Evolutionary conservation across 2,113 vertebrate species (phyloP).

Genomic region (Polypterus bichir): DNA sequence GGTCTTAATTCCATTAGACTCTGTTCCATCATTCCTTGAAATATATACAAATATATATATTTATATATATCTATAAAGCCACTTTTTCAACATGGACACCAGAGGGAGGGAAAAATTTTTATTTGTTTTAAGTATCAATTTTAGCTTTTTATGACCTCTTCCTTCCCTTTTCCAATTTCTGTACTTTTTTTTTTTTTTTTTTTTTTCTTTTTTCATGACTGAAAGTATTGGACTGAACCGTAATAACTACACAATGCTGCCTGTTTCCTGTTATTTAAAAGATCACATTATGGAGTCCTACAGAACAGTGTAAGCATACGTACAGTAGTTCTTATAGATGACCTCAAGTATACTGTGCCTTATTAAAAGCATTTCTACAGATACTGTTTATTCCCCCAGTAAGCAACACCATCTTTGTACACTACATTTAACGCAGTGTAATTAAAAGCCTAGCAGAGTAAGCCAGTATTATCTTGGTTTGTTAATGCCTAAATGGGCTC

Average conservation of each 20-base stretch:
- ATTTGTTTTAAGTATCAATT: slow-evolving; percentile 17
- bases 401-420: neutral
- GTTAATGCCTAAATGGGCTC: neutral
- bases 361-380: slow-evolving; percentile 11
- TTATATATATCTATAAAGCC: slow-evolving; percentile 22
- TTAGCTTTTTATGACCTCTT: slow-evolving; percentile 10
- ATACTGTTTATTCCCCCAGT: neutral
- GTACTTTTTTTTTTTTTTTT: slow-evolving; percentile 4
- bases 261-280: too few relatives aligned
- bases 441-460: neutral
- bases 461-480: neutral
- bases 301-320: slow-evolving; percentile 28
- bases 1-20: slow-evolving; percentile 38
- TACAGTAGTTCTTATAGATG: slow-evolving; percentile 4
- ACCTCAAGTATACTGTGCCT: slow-evolving; percentile 36
- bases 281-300: slow-evolving; percentile 14
- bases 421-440: neutral
- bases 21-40: slow-evolving; percentile 50
- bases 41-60: slow-evolving; percentile 20
- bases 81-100: slow-evolving; percentile 38
- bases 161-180: slow-evolving; percentile 16
- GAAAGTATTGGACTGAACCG: too few relatives aligned
- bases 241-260: too few relatives aligned
- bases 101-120: slow-evolving; percentile 31
- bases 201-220: neutral